Evolutionary conservation across 2,797 vertebrate species (phyloP).

Genomic region (Atherinosoma microstoma): DNA sequence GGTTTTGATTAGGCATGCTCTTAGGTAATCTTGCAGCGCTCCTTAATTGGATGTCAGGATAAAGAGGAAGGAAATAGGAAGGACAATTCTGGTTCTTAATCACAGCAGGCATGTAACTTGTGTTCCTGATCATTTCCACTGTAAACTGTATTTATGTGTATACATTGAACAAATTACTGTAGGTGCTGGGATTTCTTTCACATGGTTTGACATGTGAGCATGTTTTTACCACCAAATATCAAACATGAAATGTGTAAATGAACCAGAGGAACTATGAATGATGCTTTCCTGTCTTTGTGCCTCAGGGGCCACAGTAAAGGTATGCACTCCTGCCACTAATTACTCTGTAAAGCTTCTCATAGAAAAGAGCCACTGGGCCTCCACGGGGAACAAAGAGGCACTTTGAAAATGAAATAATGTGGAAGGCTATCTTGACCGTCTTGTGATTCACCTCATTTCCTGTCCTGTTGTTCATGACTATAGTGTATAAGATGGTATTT

Average conservation of each 20-base stretch:
- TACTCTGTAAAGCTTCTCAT: constrained; percentile 10
- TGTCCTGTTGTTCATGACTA: constrained; percentile 5
- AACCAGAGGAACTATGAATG: constrained; percentile 22
- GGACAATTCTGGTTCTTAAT: constrained; percentile 18
- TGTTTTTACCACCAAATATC: neutral
- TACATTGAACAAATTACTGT: neutral
- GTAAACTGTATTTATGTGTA: neutral
- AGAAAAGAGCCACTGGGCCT: constrained; percentile 12
- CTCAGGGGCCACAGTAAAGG: constrained; percentile 25
- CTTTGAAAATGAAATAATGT: constrained; percentile 45
- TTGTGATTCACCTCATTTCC: constrained; percentile 19
- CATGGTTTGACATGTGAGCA: constrained; percentile 15
- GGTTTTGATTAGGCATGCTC: constrained; percentile 28
- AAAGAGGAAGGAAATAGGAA: constrained; percentile 68
- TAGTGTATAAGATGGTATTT: neutral
- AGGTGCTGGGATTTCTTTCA: constrained; percentile 5
- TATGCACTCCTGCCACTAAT: constrained; percentile 8
- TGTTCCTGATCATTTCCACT: neutral
- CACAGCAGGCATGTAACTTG: constrained; percentile 2
- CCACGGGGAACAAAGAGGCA: constrained; percentile 23
- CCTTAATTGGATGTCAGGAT: constrained; percentile 75
- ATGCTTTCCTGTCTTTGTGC: constrained; percentile 34
- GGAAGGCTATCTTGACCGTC: constrained; percentile 23
- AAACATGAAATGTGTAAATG: constrained; percentile 14
- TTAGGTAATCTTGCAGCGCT: constrained; percentile 56